These are phyloP conservation scores for Cryptocheilus praepositus DNA, from an alignment of 2,888 invertebrate species.

Conservation along the genomic window DNA sequence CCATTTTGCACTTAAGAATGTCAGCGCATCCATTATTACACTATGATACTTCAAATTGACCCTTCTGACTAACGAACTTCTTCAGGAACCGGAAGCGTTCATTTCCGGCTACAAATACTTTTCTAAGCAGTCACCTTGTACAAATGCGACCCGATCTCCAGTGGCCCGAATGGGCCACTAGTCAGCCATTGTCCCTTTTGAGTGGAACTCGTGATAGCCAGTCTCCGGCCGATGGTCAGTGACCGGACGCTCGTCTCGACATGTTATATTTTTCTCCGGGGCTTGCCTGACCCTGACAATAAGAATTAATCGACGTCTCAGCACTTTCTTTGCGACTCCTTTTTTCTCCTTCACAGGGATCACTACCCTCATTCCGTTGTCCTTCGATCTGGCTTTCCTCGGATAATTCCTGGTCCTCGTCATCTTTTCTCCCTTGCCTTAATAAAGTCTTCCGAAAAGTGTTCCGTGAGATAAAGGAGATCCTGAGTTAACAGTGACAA, in stretches of 20 bases:
- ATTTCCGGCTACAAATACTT: conserved; percentile 13
- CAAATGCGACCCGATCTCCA: conserved; percentile 41
- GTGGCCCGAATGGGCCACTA: conserved; percentile 50
- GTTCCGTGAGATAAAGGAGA: conserved; percentile 26
- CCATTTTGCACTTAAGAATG: too few species aligned
- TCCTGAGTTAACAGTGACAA: conserved; percentile 21
- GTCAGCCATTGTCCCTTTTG: conserved; percentile 58
- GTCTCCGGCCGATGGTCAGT: conserved; percentile 45
- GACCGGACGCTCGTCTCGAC: conserved; percentile 44
- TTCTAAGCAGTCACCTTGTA: conserved; percentile 38
- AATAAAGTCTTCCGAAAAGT: conserved; percentile 26
- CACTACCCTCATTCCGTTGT: conserved; percentile 11
- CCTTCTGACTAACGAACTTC: too few species aligned
- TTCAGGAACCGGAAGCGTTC: background rate
- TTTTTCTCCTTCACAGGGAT: conserved; percentile 7
- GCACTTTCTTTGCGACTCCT: conserved; percentile 34
- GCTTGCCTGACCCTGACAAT: conserved; percentile 62
- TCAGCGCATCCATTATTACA: too few species aligned
- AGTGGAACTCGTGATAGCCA: conserved; percentile 59
- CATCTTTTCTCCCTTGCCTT: conserved; percentile 15
- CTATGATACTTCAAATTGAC: too few species aligned
- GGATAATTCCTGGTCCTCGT: conserved; percentile 38
- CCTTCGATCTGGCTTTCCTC: conserved; percentile 21
- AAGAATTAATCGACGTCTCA: conserved; percentile 65
- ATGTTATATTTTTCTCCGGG: conserved; percentile 57